Evolutionary conservation across 2,888 invertebrate species (phyloP), one percentile per base, ranked within the genome.

Genomic region (Stratiomys singularior): DNA sequence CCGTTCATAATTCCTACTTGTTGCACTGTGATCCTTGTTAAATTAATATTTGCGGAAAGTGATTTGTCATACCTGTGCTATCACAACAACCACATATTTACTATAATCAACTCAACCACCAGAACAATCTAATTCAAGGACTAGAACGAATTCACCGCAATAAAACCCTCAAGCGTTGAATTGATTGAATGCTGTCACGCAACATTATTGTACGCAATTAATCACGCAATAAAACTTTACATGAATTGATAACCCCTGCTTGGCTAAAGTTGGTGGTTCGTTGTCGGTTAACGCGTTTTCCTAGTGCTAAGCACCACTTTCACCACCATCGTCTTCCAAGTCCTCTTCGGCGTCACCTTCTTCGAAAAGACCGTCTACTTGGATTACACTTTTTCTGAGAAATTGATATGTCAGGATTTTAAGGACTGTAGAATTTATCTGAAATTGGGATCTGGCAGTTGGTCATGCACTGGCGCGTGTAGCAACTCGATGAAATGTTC

Each of bases 401-500:
- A 79, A 79, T 79, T 79, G 79, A 79, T 79, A 79, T 76, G 79
- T 79, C 79, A 79, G 77, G 74, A 28, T 67, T 79, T 47, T 37
- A 60, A 77, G 77, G 77, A 74, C 66, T 79, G 74, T 56, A 28
- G 63, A 37, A 27, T 58, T 46, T 77, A 79, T 79, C 79, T 79
- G 60, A 77, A 77, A 77, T 79, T 74, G 74, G 47, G 79, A 79
- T 79, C 78, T 72, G 77, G 58, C 47, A 66, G 66, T 74, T 72
- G 64, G 58, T 76, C 79, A 79, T 79, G 79, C 77, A 77, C 77
- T 58, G 27, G 46, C 60, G 77, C 64, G 74, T 74, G 74, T 30
- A 72, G 37, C 37, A 37, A 37, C 66, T 74, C 74, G 67, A 21
- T 77, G 74, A 66, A 79, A 74, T 74, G 77, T 28, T 9, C 74